phyloP scores from a whole-genome alignment of 2,113 vertebrate genomes.

The Colistium nudipinnis region DNA sequence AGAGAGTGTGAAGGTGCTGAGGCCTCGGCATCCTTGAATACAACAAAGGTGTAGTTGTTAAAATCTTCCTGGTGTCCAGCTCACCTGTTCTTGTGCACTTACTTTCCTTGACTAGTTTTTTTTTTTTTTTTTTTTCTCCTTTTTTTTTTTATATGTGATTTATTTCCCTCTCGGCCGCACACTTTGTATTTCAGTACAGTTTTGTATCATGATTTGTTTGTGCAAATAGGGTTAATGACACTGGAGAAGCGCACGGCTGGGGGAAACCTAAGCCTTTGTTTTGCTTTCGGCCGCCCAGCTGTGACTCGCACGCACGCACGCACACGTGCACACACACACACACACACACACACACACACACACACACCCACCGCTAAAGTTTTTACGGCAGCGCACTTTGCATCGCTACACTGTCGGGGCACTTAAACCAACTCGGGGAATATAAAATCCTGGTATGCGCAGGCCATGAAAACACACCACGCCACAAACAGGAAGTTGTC shows the following conservation, averaged over 20 bases:
- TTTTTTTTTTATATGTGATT: constrained; percentile 5
- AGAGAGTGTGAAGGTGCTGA: constrained; percentile 62
- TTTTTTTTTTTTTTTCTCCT: not conserved
- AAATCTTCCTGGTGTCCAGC: constrained; percentile 8
- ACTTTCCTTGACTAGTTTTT: accelerated
- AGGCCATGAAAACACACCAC: constrained; percentile 10
- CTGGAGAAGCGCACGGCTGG: not conserved
- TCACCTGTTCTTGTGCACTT: too few species aligned
- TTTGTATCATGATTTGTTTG: constrained; percentile 58
- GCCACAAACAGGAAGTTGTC: constrained; percentile 33
- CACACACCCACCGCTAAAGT: constrained; percentile 43
- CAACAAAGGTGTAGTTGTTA: constrained; percentile 21
- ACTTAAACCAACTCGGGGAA: constrained; percentile 18
- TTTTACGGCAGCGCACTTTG: constrained; percentile 63
- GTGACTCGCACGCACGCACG: constrained; percentile 28
- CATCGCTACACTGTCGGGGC: constrained; percentile 57
- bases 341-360: constrained; percentile 27
- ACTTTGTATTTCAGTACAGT: constrained; percentile 33
- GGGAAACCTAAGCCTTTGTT: constrained; percentile 63
- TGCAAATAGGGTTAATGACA: constrained; percentile 57
- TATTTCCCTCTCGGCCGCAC: not conserved
- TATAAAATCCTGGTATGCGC: constrained; percentile 6
- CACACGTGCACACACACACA: constrained; percentile 33
- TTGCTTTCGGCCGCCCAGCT: constrained; percentile 33
- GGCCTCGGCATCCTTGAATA: constrained; percentile 64